Evolutionary conservation across 2,113 vertebrate species (phyloP), one percentile per base, ranked within the genome.

Genomic region (Benitochromis conjunctus): DNA sequence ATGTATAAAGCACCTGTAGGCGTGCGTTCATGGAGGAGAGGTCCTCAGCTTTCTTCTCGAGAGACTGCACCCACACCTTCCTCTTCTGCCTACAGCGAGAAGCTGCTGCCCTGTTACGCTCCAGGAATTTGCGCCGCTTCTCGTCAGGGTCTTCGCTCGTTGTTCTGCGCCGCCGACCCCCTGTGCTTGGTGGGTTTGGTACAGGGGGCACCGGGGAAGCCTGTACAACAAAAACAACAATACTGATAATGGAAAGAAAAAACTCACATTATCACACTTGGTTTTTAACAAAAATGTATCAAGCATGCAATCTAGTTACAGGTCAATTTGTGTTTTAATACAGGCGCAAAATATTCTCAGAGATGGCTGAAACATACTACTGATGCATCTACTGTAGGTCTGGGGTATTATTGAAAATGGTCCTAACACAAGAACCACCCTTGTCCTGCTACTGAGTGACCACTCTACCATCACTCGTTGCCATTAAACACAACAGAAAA

Each of bases 1-100:
- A 82, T 16, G 26, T 21, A 80, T 78, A 81, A 79, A 66, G 57
- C 90, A 99, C 98, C 98, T 99, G 98, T 76, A 99, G 96, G 78
- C 98, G 97, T 88, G 97, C 97, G 69, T 99, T 99, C 94, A 98
- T 93, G 3, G 98, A 97, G 95, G 95, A 96, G 83, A 99, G 95
- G 92, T 99, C 98, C 82, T 99, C 98, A 0, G 98, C 97, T 92
- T 99, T 99, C 92, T 98, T 99, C 95, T 99, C 99, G 95, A 99
- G 81, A 38, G 97, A 98, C 94, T 99, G 98, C 85, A 99, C 99
- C 99, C 99, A 99, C 83, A 99, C 99, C 96, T 99, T 99, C 92
- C 99, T 97, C 94, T 99, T 99, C 89, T 99, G 99, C 88, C 99
- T 93, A 88, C 99, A 99, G 69, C 99, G 97, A 31, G 99, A 99